Evolutionary conservation across 2,113 vertebrate species (phyloP).

Genomic region (Stigmatopora argus): DNA sequence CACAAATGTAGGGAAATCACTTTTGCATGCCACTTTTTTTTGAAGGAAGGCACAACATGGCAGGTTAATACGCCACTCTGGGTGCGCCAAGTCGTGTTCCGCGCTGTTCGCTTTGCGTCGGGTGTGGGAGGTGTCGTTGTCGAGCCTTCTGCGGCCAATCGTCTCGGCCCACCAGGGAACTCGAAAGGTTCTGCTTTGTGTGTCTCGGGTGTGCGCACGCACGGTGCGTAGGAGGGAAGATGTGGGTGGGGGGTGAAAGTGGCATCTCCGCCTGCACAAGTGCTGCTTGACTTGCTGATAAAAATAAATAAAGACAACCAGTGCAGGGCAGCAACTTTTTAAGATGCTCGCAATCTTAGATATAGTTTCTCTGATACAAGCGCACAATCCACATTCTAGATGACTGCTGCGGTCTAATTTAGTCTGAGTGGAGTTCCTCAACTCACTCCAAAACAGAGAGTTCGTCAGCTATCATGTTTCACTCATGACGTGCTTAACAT

Average conservation of each 20-base stretch:
- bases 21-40: too few species aligned
- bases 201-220: constrained; percentile 19
- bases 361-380: not conserved
- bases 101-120: constrained; percentile 55
- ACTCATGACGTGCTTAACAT: too few species aligned
- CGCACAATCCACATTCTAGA: not conserved
- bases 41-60: constrained; percentile 18
- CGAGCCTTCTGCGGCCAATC: constrained; percentile 56
- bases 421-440: too few species aligned
- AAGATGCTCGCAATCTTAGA: too few species aligned
- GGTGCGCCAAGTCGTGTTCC: constrained; percentile 12
- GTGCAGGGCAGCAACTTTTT: constrained; percentile 14
- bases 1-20: too few species aligned
- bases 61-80: constrained; percentile 20
- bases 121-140: constrained; percentile 65
- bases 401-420: too few species aligned
- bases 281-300: constrained; percentile 16
- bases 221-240: constrained; percentile 48
- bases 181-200: constrained; percentile 14
- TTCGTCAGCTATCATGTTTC: too few species aligned
- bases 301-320: constrained; percentile 5
- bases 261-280: constrained; percentile 28
- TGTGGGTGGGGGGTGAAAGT: constrained; percentile 54
- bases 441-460: too few species aligned
- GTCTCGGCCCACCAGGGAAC: constrained; percentile 43